Conservation (phyloP, 2,797 vertebrate species). For the Lerista edwardsae region DNA sequence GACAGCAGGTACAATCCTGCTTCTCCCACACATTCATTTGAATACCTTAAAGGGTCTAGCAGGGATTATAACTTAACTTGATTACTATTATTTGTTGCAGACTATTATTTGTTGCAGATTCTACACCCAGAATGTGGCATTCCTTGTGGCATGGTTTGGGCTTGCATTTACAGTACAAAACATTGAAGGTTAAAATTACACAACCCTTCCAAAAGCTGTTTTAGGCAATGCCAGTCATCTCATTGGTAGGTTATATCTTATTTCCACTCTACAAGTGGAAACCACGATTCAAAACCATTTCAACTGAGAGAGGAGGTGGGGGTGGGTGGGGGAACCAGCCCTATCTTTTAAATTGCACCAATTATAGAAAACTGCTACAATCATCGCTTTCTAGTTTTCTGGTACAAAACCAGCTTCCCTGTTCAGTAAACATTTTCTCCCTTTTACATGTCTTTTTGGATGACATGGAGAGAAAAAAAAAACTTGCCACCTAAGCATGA, state of each 20-base stretch:
- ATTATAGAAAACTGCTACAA: background rate
- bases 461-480: conserved; percentile 6
- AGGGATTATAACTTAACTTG: no score
- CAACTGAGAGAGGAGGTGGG: background rate
- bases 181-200: background rate
- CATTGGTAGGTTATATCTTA: background rate
- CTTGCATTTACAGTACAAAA: background rate
- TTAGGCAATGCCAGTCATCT: background rate
- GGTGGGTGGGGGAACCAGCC: background rate
- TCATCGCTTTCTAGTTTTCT: background rate
- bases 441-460: background rate
- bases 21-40: no score
- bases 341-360: conserved; percentile 17
- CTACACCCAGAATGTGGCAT: background rate
- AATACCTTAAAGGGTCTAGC: no score
- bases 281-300: background rate
- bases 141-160: background rate
- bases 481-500: background rate
- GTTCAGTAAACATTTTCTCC: background rate
- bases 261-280: conserved; percentile 2
- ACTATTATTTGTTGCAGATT: background rate
- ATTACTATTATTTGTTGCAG: background rate
- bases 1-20: no score
- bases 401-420: conserved; percentile 18
- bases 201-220: background rate